These are phyloP conservation scores for Echiichthys vipera DNA, from an alignment of 2,797 vertebrate genomes.

Conservation along the genomic window DNA sequence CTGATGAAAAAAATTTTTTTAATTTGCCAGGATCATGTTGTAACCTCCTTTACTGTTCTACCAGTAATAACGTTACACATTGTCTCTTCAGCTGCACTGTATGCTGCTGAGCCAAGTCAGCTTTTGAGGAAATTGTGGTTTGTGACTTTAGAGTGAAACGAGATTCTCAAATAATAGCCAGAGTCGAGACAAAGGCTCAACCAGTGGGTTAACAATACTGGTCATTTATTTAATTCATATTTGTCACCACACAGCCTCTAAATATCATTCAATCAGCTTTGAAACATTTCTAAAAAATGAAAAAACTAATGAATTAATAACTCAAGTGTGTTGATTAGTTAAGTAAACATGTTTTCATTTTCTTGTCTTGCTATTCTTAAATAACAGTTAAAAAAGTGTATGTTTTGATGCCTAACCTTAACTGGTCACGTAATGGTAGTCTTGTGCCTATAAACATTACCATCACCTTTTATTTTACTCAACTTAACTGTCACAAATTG, in stretches of 20 bases:
- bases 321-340: no score
- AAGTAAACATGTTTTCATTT: no score
- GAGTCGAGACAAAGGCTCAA: conserved; percentile 4
- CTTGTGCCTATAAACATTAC: no score
- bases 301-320: no score
- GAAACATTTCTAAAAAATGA: neutral
- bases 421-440: no score
- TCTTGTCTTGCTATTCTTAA: no score
- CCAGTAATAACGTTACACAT: conserved; percentile 21
- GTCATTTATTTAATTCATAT: conserved; percentile 4
- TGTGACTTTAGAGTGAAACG: conserved; percentile 34
- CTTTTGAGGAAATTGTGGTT: conserved; percentile 51
- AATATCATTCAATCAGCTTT: neutral
- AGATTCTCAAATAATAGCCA: conserved; percentile 18
- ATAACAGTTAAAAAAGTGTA: no score
- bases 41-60: conserved; percentile 20
- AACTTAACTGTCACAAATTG: no score
- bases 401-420: no score
- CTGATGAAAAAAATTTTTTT: conserved; percentile 32
- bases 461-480: no score
- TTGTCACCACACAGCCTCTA: neutral
- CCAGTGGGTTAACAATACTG: neutral
- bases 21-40: neutral
- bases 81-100: conserved; percentile 9
- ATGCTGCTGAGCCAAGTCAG: conserved; percentile 5